These are phyloP conservation scores for Myotis pilosus DNA, from an alignment of 2,797 vertebrate species.

Conservation along the genomic window DNA sequence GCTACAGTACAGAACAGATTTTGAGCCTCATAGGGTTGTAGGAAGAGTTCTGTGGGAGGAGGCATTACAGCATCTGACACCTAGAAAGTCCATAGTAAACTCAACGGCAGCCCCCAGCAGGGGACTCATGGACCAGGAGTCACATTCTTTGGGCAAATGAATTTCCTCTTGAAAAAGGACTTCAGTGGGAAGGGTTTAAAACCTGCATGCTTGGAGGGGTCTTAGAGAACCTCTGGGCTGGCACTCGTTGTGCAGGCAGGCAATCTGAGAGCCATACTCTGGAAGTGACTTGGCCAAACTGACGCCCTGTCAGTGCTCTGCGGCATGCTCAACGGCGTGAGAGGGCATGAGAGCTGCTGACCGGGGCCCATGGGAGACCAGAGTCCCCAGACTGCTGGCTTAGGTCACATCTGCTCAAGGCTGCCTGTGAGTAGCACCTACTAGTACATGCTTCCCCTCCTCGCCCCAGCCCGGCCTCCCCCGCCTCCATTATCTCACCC, in stretches of 20 bases:
- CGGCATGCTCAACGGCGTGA: rapidly evolving
- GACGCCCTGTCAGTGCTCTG: background rate
- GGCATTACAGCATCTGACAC: background rate
- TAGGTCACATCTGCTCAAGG: background rate
- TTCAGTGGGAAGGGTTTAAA: background rate
- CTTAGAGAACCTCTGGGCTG: background rate
- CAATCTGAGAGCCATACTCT: background rate
- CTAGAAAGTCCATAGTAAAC: background rate
- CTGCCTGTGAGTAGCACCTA: background rate
- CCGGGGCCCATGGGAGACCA: background rate
- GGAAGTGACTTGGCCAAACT: background rate
- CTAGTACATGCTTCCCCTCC: background rate
- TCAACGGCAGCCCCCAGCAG: background rate
- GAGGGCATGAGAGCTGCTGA: background rate
- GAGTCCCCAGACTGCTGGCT: background rate
- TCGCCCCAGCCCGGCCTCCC: background rate
- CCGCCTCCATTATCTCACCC: background rate
- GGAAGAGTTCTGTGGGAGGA: background rate
- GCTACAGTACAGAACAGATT: background rate
- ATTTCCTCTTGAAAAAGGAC: slow-evolving; percentile 23
- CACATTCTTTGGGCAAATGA: background rate
- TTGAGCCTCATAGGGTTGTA: background rate
- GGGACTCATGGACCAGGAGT: background rate
- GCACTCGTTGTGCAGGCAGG: background rate
- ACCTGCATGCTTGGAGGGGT: background rate